These are phyloP conservation scores for Raillietiella orientalis DNA, from an alignment of 2,888 invertebrate species.

Conservation along the genomic window DNA sequence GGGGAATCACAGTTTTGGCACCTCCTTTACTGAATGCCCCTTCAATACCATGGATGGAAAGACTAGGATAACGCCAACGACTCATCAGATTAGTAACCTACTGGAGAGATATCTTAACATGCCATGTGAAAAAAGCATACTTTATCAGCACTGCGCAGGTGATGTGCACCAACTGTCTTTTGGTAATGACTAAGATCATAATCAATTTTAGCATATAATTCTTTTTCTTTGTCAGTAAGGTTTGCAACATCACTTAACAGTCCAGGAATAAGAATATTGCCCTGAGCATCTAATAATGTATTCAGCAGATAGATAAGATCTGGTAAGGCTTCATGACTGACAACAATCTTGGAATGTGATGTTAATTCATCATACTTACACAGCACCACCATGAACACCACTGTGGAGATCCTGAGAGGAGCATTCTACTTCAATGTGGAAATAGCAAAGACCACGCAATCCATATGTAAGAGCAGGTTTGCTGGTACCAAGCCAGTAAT, in stretches of 20 bases:
- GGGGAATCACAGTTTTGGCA: conserved; percentile 76
- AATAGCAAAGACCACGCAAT: conserved; percentile 70
- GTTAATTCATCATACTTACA: conserved; percentile 20
- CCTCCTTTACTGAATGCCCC: conserved; percentile 76
- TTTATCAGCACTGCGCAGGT: conserved; percentile 18
- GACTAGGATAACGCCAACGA: conserved; percentile 72
- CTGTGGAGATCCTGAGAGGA: conserved; percentile 78
- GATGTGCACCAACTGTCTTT: conserved; percentile 28
- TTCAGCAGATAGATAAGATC: conserved; percentile 62
- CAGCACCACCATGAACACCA: conserved; percentile 76
- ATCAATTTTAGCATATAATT: conserved; percentile 44
- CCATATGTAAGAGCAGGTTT: conserved; percentile 95
- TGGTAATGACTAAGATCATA: conserved; percentile 50
- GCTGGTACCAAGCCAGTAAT: conserved; percentile 90
- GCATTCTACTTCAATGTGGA: conserved; percentile 35
- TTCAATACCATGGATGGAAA: conserved; percentile 85
- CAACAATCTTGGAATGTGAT: conserved; percentile 9
- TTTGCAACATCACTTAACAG: conserved; percentile 34
- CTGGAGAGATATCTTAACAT: conserved; percentile 4
- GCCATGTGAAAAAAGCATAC: conserved; percentile 1
- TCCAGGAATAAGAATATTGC: conserved; percentile 48
- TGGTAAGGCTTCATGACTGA: conserved; percentile 49
- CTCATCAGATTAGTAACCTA: conserved; percentile 51
- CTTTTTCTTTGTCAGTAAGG: conserved; percentile 29
- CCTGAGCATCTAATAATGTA: conserved; percentile 49